Evolutionary conservation across 2,113 vertebrate species (phyloP).

Genomic region (Parus major): DNA sequence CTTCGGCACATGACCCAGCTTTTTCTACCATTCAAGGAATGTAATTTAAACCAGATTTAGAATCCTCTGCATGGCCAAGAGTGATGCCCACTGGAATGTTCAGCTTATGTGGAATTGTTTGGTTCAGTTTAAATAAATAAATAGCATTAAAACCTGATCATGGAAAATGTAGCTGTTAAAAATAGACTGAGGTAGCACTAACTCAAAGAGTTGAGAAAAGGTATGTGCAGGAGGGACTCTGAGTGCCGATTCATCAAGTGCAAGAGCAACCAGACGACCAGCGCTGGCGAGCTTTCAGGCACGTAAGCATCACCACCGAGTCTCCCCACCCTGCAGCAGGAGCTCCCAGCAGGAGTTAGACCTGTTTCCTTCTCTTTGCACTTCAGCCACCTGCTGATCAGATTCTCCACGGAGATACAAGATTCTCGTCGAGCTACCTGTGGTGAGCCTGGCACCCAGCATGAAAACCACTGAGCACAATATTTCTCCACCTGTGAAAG

Average conservation of each 20-base stretch:
- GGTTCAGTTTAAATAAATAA: slow-evolving; percentile 55
- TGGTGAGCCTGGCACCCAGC: background rate
- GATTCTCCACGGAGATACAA: background rate
- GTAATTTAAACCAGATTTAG: slow-evolving; percentile 50
- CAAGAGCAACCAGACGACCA: background rate
- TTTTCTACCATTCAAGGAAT: slow-evolving; percentile 59
- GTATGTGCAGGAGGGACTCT: slow-evolving; percentile 19
- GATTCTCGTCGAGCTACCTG: background rate
- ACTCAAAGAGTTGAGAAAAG: background rate
- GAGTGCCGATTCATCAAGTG: background rate
- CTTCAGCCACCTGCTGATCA: background rate
- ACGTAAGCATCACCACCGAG: background rate
- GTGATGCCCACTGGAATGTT: slow-evolving; percentile 26
- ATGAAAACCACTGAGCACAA: background rate
- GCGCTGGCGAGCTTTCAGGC: background rate
- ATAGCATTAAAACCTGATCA: slow-evolving; percentile 61
- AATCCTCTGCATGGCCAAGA: background rate
- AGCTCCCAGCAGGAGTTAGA: background rate
- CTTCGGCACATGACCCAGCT: background rate
- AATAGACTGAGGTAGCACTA: slow-evolving; percentile 30
- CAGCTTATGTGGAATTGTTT: slow-evolving; percentile 35
- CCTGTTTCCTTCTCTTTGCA: slow-evolving; percentile 6
- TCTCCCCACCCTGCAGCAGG: background rate
- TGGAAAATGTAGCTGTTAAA: slow-evolving; percentile 63
- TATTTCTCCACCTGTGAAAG: background rate